Percentiles rank a stretch among this genome's conserved stretches.
These are phyloP conservation scores for Metallyticus violacea DNA, from an alignment of 2,888 invertebrate genomes.

Conservation along the genomic window DNA sequence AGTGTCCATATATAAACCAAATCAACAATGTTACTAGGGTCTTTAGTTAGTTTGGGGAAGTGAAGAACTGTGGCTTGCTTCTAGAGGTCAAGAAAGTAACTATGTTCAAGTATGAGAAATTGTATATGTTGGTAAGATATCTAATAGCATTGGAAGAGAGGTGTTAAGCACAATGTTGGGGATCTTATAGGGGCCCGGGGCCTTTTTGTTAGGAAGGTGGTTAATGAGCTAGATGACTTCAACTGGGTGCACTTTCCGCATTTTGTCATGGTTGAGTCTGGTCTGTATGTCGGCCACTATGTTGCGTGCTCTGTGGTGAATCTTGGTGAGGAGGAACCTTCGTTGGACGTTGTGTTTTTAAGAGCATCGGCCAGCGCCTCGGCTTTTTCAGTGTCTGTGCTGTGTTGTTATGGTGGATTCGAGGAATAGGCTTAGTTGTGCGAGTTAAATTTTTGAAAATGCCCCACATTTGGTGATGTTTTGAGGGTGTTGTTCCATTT, in stretches of 20 bases:
- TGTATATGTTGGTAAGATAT: too few species aligned
- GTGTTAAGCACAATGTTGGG: constrained; percentile 30
- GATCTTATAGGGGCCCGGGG: not conserved
- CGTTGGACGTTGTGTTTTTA: not conserved
- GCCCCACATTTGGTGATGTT: not conserved
- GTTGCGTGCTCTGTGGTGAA: not conserved
- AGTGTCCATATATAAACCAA: too few species aligned
- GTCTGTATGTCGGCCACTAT: not conserved
- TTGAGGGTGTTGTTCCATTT: too few species aligned
- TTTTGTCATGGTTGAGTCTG: too few species aligned
- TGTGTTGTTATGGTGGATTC: not conserved
- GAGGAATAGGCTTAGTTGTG: not conserved
- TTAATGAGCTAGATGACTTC: not conserved
- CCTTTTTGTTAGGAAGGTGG: not conserved
- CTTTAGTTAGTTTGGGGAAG: constrained; percentile 37
- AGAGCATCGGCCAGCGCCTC: not conserved
- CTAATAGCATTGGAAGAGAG: constrained; percentile 30
- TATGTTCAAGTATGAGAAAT: too few species aligned
- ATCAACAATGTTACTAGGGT: too few species aligned
- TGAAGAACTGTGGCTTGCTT: constrained; percentile 36
- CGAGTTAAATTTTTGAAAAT: not conserved
- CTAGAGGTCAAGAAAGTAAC: too few species aligned
- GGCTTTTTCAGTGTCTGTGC: not conserved
- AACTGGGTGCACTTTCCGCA: too few species aligned
- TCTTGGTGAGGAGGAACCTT: not conserved